Percentiles rank a stretch among this genome's conserved stretches.
These are phyloP conservation scores for Arctopsyche grandis DNA, from an alignment of 1,140 invertebrate genomes.

Conservation along the genomic window DNA sequence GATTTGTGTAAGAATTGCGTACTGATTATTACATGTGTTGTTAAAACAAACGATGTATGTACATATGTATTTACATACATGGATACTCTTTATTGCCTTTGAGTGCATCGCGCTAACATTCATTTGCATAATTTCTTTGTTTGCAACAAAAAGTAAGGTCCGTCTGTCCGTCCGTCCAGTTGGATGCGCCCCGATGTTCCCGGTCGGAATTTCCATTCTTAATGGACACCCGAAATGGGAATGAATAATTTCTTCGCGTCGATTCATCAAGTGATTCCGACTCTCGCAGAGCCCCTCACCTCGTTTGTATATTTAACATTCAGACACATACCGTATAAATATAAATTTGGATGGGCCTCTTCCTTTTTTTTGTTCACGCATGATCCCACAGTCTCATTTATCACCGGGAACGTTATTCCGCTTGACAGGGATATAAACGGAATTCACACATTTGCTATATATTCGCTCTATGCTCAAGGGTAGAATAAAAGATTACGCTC, in stretches of 20 bases:
- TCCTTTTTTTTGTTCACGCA: background rate
- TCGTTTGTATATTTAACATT: background rate
- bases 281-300: no score
- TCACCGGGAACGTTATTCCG: slow-evolving; percentile 16
- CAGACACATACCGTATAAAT: background rate
- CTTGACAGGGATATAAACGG: slow-evolving; percentile 36
- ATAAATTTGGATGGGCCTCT: background rate
- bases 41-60: no score
- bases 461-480: slow-evolving; percentile 11
- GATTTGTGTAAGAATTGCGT: no score
- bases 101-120: background rate
- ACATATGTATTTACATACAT: background rate
- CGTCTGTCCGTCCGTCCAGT: background rate
- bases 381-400: slow-evolving; percentile 27
- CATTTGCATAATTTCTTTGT: slow-evolving; percentile 25
- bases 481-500: slow-evolving; percentile 14
- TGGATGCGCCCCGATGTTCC: background rate
- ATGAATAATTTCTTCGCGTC: background rate
- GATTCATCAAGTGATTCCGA: background rate
- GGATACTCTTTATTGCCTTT: background rate
- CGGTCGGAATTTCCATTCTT: background rate
- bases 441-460: slow-evolving; percentile 22
- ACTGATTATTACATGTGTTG: no score
- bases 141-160: background rate
- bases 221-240: background rate